Percentiles rank a stretch among this genome's conserved stretches.
phyloP scores from a whole-genome alignment of 2,797 vertebrate genomes.

The Poeciliopsis paucimaculata region DNA sequence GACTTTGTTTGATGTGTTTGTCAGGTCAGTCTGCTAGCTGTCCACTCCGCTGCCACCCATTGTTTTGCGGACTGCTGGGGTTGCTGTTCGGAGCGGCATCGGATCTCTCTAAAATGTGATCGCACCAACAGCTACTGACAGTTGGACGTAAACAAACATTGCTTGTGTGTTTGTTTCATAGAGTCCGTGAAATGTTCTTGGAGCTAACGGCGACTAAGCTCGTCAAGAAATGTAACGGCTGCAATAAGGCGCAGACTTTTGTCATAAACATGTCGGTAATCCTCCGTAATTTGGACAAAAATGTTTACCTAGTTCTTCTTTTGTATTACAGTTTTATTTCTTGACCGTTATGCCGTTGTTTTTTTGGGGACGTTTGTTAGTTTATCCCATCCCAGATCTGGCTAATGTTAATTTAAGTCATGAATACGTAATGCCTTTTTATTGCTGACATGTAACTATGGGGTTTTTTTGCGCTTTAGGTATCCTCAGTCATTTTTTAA shows the following conservation, averaged over 20 bases:
- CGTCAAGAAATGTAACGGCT: conserved; percentile 39
- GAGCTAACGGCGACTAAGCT: conserved; percentile 49
- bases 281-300: conserved; percentile 1
- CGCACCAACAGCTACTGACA: neutral
- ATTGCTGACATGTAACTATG: conserved; percentile 39
- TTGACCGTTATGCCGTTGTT: neutral
- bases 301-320: neutral
- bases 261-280: conserved; percentile 28
- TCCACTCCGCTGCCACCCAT: conserved; percentile 60
- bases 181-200: conserved; percentile 10
- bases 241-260: conserved; percentile 47
- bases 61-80: conserved; percentile 41
- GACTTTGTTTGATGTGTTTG: conserved; percentile 79
- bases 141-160: rapidly evolving
- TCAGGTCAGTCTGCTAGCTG: conserved; percentile 70
- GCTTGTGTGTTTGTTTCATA: neutral
- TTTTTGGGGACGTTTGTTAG: neutral
- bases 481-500: neutral
- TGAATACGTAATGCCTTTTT: conserved; percentile 25
- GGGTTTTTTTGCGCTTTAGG: neutral
- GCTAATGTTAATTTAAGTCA: conserved; percentile 18
- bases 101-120: neutral
- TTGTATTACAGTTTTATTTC: neutral
- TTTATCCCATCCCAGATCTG: neutral
- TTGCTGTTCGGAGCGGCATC: neutral